A percentile compares a stretch with the other conserved stretches of the same genome.
Evolutionary conservation across 2,113 vertebrate genomes (phyloP).

Genomic region (Meriones unguiculatus): DNA sequence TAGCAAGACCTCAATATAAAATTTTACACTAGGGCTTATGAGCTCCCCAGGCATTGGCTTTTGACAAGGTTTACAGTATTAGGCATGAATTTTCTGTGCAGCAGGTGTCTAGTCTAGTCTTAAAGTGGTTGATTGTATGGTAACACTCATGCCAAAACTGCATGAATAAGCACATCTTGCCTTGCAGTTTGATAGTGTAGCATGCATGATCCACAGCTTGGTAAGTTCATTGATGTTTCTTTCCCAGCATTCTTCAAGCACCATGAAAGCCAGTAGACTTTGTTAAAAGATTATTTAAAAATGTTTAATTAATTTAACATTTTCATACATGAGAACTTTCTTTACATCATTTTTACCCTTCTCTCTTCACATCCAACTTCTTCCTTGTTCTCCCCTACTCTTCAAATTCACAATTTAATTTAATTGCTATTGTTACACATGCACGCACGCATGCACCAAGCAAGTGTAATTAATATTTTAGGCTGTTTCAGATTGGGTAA

Average conservation of each 20-base stretch:
- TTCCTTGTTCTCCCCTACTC: not conserved
- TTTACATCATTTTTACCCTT: not conserved
- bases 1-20: not conserved
- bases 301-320: not conserved
- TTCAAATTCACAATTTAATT: not conserved
- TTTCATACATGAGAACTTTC: not conserved
- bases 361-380: not conserved
- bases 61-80: not conserved
- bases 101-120: not conserved
- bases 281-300: not conserved
- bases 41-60: not conserved
- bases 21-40: not conserved
- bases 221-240: not conserved
- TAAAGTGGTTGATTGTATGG: not conserved
- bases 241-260: not conserved
- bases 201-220: not conserved
- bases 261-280: not conserved
- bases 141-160: not conserved
- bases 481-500: not conserved
- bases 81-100: not conserved
- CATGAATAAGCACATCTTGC: not conserved
- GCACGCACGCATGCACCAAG: not conserved
- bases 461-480: not conserved
- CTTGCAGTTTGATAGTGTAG: not conserved
- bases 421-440: not conserved